phyloP scores from a whole-genome alignment of 2,113 vertebrate genomes.

The Burhinus oedicnemus region DNA sequence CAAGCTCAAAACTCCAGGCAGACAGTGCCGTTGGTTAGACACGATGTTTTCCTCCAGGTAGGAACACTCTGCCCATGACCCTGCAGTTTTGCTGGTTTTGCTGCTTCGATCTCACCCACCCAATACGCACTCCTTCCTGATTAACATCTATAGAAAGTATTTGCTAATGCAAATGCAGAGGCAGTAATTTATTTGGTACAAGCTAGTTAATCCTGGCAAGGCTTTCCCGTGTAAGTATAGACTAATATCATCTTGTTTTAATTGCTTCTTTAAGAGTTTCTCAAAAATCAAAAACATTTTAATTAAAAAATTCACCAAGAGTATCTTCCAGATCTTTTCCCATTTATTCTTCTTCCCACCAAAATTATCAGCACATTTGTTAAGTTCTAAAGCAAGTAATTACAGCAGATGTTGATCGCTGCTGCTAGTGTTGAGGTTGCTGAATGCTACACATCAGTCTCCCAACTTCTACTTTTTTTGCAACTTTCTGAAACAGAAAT shows the following conservation, averaged over 20 bases:
- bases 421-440: background rate
- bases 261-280: slow-evolving; percentile 32
- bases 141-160: background rate
- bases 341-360: slow-evolving; percentile 36
- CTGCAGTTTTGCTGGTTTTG: background rate
- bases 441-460: background rate
- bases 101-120: background rate
- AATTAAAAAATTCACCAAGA: slow-evolving; percentile 59
- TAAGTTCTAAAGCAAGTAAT: slow-evolving; percentile 50
- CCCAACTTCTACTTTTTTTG: background rate
- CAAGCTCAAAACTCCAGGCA: background rate
- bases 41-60: background rate
- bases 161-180: slow-evolving; percentile 32
- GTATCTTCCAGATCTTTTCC: slow-evolving; percentile 47
- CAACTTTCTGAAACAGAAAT: background rate
- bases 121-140: background rate
- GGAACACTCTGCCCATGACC: background rate
- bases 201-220: slow-evolving; percentile 42
- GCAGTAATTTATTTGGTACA: slow-evolving; percentile 12
- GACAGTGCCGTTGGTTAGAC: background rate
- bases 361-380: slow-evolving; percentile 43
- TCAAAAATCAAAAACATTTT: slow-evolving; percentile 51
- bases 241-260: slow-evolving; percentile 16
- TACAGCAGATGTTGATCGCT: slow-evolving; percentile 47
- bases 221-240: background rate